Percentiles rank a stretch among this genome's conserved stretches.
Conservation (phyloP, 2,113 vertebrate genomes). For the Erythrocebus patas region DNA sequence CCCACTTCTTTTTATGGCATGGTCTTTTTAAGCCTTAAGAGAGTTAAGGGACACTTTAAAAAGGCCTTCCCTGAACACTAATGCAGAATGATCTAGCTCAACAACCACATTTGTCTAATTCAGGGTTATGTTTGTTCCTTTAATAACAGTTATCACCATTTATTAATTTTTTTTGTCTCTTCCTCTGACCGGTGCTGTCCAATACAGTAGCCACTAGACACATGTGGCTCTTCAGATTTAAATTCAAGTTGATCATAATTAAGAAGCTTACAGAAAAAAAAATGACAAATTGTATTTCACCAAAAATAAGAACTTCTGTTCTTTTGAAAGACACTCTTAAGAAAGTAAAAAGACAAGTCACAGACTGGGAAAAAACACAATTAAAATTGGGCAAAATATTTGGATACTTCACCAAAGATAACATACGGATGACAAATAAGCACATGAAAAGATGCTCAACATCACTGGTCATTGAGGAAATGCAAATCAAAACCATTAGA, state of each 20-base stretch:
- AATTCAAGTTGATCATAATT: conserved; percentile 4
- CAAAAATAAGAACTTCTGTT: conserved; percentile 7
- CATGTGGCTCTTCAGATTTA: not conserved
- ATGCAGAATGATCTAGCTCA: not conserved
- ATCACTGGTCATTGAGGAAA: not conserved
- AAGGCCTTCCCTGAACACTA: not conserved
- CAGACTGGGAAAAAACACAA: not conserved
- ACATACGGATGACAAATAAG: not conserved
- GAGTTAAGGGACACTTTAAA: not conserved
- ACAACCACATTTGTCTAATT: not conserved
- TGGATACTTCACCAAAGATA: not conserved
- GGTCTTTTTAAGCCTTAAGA: not conserved
- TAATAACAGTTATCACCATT: not conserved
- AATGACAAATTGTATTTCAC: not conserved
- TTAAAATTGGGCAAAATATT: not conserved
- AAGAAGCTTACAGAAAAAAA: conserved; percentile 23
- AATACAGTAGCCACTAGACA: not conserved
- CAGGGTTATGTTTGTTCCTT: not conserved
- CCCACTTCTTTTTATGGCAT: not conserved
- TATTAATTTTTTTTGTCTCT: not conserved
- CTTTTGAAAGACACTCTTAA: not conserved
- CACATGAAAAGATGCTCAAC: not conserved
- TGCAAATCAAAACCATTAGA: not conserved
- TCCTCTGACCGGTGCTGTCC: not conserved
- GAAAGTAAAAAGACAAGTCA: not conserved